These are phyloP conservation scores for Drosophila tsacasi DNA, from an alignment of 1,140 invertebrate species.

Conservation along the genomic window DNA sequence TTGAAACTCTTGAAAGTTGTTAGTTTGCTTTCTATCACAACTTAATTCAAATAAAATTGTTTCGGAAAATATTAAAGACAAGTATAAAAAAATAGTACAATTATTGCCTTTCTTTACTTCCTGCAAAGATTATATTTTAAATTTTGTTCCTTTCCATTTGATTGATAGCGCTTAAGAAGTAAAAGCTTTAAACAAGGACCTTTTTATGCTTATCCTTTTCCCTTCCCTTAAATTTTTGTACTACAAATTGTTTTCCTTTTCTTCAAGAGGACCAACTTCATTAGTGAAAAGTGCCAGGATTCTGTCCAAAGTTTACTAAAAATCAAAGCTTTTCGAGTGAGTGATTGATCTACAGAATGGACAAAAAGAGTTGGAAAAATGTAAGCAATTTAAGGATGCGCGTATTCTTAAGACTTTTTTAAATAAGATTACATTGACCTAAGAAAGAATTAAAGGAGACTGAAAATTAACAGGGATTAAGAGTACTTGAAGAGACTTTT, in stretches of 20 bases:
- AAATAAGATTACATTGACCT: not conserved
- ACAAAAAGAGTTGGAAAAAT: not conserved
- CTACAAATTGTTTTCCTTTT: slow-evolving; percentile 27
- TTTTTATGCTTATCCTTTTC: not conserved
- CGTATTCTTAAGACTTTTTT: not conserved
- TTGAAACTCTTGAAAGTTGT: no score
- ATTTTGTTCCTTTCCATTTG: not conserved
- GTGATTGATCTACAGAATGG: slow-evolving; percentile 47
- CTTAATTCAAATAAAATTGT: not conserved
- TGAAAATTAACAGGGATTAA: no score
- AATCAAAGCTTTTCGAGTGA: slow-evolving; percentile 56
- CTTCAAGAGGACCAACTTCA: slow-evolving; percentile 33
- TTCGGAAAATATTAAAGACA: not conserved
- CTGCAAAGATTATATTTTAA: not conserved
- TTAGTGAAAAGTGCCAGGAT: slow-evolving; percentile 32
- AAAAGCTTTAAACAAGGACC: slow-evolving; percentile 1
- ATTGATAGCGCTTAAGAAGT: slow-evolving; percentile 17
- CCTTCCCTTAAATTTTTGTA: not conserved
- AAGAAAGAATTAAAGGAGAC: not conserved
- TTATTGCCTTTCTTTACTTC: not conserved
- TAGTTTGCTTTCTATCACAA: not conserved
- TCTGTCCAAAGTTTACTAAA: slow-evolving; percentile 42
- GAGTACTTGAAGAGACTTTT: no score
- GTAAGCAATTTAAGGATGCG: not conserved
- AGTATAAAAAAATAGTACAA: not conserved